Evolutionary conservation across 2,113 vertebrate genomes (phyloP).

Genomic region (Muntiacus reevesi): DNA sequence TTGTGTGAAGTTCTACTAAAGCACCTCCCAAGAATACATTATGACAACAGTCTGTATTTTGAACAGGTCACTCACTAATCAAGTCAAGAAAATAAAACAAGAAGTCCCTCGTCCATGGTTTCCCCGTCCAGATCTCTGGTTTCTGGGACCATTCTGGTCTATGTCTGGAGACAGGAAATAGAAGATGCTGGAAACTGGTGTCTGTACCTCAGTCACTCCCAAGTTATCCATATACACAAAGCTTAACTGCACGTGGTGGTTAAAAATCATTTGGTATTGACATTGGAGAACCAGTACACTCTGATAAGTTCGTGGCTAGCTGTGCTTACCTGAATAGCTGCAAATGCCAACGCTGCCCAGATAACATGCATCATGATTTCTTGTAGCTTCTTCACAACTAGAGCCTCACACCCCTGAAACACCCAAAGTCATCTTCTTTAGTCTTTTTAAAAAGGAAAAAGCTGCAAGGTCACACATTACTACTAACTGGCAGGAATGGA

Average conservation of each 20-base stretch:
- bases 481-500: not conserved
- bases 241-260: not conserved
- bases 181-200: not conserved
- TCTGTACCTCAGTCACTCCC: not conserved
- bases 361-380: conserved; percentile 99
- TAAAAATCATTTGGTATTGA: not conserved
- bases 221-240: not conserved
- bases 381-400: conserved; percentile 97
- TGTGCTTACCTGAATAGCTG: conserved; percentile 92
- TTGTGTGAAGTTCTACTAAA: not conserved
- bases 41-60: not conserved
- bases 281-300: not conserved
- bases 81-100: not conserved
- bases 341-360: conserved; percentile 95
- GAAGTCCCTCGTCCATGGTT: too few species aligned
- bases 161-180: not conserved
- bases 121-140: not conserved
- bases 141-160: not conserved
- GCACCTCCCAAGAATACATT: not conserved
- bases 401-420: conserved; percentile 93
- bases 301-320: not conserved
- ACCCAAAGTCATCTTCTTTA: conserved; percentile 25
- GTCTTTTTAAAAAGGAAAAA: not conserved
- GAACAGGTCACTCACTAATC: not conserved
- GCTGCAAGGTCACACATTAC: not conserved